Base-by-base conservation (phyloP, 1,140 invertebrate genomes). In the Belonocnema kinseyi region DNA sequence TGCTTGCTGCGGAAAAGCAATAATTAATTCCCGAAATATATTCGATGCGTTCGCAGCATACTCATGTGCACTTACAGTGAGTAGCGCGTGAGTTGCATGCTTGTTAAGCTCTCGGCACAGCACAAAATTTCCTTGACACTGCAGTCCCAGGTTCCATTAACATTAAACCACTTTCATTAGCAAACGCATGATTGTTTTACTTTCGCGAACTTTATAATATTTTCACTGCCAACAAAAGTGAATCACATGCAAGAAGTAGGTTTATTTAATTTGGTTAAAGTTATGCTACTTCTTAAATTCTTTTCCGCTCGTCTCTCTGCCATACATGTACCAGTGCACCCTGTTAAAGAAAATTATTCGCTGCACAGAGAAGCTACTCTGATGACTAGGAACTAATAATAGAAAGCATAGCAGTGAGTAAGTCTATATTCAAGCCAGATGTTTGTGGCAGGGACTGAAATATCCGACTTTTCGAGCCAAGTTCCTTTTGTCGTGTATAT, bases 351-450 rank as follows among this genome's bases (percentile, higher is more conserved):
- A 8, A 11, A 8, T 71, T 75, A 72, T 82, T 82, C 80, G 73
- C 77, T 53, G 74, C 75, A 80, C 78, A 72, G 77, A 85, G 82
- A 84, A 75, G 78, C 80, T 82, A 79, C 83, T 85, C 83, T 83
- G 88, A 90, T 90, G 89, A 90, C 88, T 88, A 85, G 80, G 80
- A 75, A 86, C 90, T 89, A 91, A 90, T 90, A 91, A 89, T 90
- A 91, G 88, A 79, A 74, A 74, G 33, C 70, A 54, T 76, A 74
- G 79, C 79, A 77, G 79, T 81, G 79, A 79, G 80, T 74, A 78
- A 77, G 74, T 78, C 80, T 86, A 82, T 82, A 82, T 74, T 79
- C 52, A 77, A 79, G 74, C 80, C 78, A 77, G 72, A 50, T 76
- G 77, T 56, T 75, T 46, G 76, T 81, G 78, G 71, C 80, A 77